These are phyloP conservation scores for Eubasilissa splendida DNA, from an alignment of 2,888 invertebrate species.

Conservation along the genomic window DNA sequence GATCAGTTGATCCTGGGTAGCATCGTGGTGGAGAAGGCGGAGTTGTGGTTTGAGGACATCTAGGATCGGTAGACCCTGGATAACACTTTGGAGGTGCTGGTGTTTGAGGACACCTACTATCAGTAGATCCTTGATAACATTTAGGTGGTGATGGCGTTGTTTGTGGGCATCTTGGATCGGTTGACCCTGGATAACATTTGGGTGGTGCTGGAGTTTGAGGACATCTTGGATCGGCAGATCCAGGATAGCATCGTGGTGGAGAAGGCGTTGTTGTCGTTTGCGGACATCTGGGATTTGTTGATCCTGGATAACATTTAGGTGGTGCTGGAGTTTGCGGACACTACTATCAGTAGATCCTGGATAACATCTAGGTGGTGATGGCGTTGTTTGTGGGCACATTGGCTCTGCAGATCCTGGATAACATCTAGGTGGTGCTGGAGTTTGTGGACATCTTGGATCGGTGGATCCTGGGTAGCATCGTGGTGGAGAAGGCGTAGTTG, in stretches of 20 bases:
- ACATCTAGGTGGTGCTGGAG: constrained; percentile 60
- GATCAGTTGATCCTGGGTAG: too few relatives aligned
- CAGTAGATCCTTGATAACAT: constrained; percentile 62
- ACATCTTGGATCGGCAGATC: too few relatives aligned
- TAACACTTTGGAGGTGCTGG: not conserved
- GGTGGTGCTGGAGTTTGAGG: constrained; percentile 24
- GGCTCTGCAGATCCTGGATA: constrained; percentile 60
- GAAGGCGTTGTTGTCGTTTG: constrained; percentile 15
- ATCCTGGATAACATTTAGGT: too few relatives aligned
- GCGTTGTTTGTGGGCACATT: constrained; percentile 58
- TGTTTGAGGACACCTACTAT: constrained; percentile 61
- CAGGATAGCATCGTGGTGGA: too few relatives aligned
- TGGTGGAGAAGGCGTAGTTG: constrained; percentile 59
- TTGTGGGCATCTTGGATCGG: constrained; percentile 59
- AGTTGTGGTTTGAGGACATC: too few relatives aligned
- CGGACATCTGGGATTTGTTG: too few relatives aligned
- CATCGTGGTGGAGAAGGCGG: too few relatives aligned
- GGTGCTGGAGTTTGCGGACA: too few relatives aligned
- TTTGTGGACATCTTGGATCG: constrained; percentile 61
- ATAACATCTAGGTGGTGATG: not conserved
- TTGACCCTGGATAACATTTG: constrained; percentile 60
- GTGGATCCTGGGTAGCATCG: constrained; percentile 61
- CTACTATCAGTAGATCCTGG: too few relatives aligned
- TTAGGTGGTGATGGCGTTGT: constrained; percentile 59
- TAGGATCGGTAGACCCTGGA: too few relatives aligned